Conservation (phyloP, 2,113 vertebrate genomes). For the Alectura lathami region DNA sequence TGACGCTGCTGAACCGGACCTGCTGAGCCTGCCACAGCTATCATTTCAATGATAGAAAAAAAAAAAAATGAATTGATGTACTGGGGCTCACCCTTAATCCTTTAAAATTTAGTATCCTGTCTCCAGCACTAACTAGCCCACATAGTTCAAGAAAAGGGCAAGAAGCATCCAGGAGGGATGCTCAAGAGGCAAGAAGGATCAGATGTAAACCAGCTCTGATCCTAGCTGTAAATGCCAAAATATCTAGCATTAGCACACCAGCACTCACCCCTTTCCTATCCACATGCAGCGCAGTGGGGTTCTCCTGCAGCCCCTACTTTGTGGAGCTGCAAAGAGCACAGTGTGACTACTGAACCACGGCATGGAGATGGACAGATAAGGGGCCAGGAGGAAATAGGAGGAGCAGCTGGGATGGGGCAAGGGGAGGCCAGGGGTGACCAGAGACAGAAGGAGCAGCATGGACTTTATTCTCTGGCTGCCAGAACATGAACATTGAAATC, state of each 20-base stretch:
- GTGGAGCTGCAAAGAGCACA: background rate
- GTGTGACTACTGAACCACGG: background rate
- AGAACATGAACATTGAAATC: constrained; percentile 61
- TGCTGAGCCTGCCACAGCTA: background rate
- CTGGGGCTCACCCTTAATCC: background rate
- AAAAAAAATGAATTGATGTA: background rate
- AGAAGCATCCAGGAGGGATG: background rate
- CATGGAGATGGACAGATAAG: background rate
- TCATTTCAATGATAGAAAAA: background rate
- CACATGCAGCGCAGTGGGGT: background rate
- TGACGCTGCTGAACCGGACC: background rate
- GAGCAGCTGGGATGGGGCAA: background rate
- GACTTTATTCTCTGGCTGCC: constrained; percentile 54
- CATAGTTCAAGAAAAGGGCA: background rate
- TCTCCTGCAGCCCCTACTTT: background rate
- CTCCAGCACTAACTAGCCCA: background rate
- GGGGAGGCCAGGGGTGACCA: background rate
- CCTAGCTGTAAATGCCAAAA: background rate
- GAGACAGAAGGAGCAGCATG: background rate
- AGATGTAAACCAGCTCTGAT: background rate
- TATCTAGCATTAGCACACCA: fast-evolving
- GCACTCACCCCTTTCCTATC: background rate
- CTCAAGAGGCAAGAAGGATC: background rate
- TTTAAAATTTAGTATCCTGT: background rate
- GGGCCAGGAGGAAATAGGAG: background rate